Evolutionary conservation across 2,888 invertebrate genomes (phyloP), one percentile per base, ranked within the genome.

Genomic region (Conus canariensis): DNA sequence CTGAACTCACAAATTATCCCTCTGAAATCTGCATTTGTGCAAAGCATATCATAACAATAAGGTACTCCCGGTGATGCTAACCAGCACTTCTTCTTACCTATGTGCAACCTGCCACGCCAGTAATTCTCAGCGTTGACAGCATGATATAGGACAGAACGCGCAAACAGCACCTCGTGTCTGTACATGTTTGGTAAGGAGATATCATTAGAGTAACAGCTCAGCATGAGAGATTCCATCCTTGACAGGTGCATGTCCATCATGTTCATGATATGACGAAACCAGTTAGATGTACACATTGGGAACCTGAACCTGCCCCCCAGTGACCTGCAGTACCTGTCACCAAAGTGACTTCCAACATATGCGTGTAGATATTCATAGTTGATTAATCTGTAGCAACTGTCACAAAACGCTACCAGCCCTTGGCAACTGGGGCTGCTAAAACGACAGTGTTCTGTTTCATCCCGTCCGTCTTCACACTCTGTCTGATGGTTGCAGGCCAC

Each of bases 391-490:
- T 77, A 77, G 77, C 77, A 77, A 5, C 30, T 25, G 60, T 60
- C 25, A 60, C 60, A 59, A 4, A 60, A 59, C 5, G 59, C 60
- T 25, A 85, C 85, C 22, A n/a, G 59, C 5, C 85, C 85, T 25
- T 60, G 56, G 25, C 85, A 85, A 6, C 12, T 19, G 25, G 85
- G 25, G 22, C 60, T 85, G 85, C 85, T 85, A 56, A 60, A 85
- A 12, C 25, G 60, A 60, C 85, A 85, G 85, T 25, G 85, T 85
- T 85, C 85, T 25, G 85, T 85, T 30, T 88, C 88, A 22, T 88
- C 88, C 67, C 59, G 80, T 30, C 88, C 88, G 4, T 80, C 82
- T 25, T 82, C 77, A 60, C 88, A 88, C 64, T 88, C 88, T 58
- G 45, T 4, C n/a, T 60, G n/a, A 14, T 59, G 60, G 64, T 88